Conservation (phyloP, 2,113 vertebrate genomes). For the Passer montanus region DNA sequence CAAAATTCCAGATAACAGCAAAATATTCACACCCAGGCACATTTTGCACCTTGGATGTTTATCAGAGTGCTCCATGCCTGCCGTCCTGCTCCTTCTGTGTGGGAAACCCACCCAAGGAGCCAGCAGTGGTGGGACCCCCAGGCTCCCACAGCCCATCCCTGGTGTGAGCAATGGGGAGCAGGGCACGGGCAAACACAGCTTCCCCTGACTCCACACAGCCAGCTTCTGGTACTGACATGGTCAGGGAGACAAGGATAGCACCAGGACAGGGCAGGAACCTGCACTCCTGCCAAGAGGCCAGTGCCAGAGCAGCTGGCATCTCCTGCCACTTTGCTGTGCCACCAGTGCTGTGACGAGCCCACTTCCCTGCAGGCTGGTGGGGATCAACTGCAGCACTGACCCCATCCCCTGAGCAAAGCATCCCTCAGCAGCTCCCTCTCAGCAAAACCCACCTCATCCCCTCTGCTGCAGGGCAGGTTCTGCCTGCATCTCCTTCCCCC, state of each 20-base stretch:
- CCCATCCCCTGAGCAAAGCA: not conserved
- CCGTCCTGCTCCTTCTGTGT: not conserved
- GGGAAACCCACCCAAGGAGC: not conserved
- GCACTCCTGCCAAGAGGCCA: not conserved
- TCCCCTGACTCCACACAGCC: not conserved
- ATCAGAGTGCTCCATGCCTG: not conserved
- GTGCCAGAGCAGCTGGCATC: not conserved
- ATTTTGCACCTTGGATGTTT: not conserved
- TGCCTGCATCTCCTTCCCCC: not conserved
- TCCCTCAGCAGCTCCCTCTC: not conserved
- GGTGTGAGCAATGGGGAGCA: fast-evolving
- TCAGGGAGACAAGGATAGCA: not conserved
- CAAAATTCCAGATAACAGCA: not conserved
- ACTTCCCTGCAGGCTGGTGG: not conserved
- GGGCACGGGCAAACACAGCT: not conserved
- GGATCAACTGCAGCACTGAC: not conserved
- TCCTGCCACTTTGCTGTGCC: not conserved
- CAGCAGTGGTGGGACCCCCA: not conserved
- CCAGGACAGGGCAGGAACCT: not conserved
- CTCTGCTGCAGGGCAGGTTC: not conserved
- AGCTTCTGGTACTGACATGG: not conserved
- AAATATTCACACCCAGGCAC: not conserved
- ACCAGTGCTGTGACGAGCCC: fast-evolving
- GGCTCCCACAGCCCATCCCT: not conserved
- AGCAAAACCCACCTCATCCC: not conserved